phyloP scores from a whole-genome alignment of 2,888 invertebrate genomes.

The Cybosia mesomella region DNA sequence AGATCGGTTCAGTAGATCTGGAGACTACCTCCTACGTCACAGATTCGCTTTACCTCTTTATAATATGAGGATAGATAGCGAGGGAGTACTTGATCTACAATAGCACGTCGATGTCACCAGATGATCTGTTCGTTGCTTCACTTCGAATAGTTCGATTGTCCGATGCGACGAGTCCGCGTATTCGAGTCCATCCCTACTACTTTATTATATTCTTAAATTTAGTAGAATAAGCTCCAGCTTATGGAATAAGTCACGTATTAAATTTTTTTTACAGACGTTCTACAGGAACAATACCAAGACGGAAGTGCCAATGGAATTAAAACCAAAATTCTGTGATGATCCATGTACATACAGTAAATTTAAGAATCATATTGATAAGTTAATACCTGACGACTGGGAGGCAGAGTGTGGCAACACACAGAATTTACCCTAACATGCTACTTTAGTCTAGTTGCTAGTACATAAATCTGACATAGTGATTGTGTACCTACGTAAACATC shows the following conservation, averaged over 20 bases:
- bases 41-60: too few species aligned
- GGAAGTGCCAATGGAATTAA: conserved; percentile 86
- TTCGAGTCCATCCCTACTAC: too few species aligned
- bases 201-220: too few species aligned
- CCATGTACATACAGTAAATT: conserved; percentile 89
- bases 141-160: too few species aligned
- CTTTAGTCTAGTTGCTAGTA: background rate
- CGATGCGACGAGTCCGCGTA: too few species aligned
- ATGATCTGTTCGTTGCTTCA: too few species aligned
- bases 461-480: background rate
- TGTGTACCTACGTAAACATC: conserved; percentile 3
- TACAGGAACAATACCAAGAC: conserved; percentile 89
- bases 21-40: too few species aligned
- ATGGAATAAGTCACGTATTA: background rate
- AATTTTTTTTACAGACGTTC: conserved; percentile 82
- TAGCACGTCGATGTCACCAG: too few species aligned
- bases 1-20: too few species aligned
- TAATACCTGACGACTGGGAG: conserved; percentile 90
- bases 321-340: conserved; percentile 88
- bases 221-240: too few species aligned
- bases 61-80: too few species aligned
- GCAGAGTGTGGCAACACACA: conserved; percentile 86
- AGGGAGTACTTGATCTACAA: background rate
- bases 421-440: background rate
- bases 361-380: conserved; percentile 78